Evolutionary conservation across 2,797 vertebrate species (phyloP), one percentile per base, ranked within the genome.

Genomic region (Sandelia bainsii): DNA sequence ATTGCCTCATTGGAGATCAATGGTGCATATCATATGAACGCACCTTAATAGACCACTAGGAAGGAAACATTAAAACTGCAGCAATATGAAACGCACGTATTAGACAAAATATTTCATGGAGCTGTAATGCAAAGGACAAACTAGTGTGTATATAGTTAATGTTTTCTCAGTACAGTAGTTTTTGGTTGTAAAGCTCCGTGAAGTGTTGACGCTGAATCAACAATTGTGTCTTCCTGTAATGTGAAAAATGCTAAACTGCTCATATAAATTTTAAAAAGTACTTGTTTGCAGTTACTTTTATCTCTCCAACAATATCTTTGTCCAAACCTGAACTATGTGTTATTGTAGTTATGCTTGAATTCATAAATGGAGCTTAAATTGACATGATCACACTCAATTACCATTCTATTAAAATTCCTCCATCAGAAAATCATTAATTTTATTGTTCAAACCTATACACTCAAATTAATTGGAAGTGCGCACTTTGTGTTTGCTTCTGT

Each of bases 1-100:
- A 62, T 20, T n/a, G 61, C 77, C 77, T 83, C 77, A 76, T 50
- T 72, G 69, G 79, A 75, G 83, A 75, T 86, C 54, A 69, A 59
- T 77, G 81, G 73, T 46, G 74, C 75, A 50, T 71, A 63, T 73
- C 63, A 20, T 65, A 79, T 75, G 67, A 75, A 53, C 57, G 10
- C 69, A 67, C 53, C 64, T 72, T 79, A 75, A 84, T 62, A 57
- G 75, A 79, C 48, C 51, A 56, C 48, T 8, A 34, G 52, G 64
- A 84, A 29, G 22, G 34, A 76, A 72, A 44, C 65, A 60, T 69
- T 77, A 57, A 71, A 80, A 60, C 8, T 17, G 46, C 62, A 74
- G 62, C 11, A 13, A 67, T 49, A 37, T 60, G 34, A 77, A 73
- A 70, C 20, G 53, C 54, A 69, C 51, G 34, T 46, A 64, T 77